Evolutionary conservation across 2,888 invertebrate species (phyloP), one percentile per base, ranked within the genome.

Genomic region (Homarus gammarus): DNA sequence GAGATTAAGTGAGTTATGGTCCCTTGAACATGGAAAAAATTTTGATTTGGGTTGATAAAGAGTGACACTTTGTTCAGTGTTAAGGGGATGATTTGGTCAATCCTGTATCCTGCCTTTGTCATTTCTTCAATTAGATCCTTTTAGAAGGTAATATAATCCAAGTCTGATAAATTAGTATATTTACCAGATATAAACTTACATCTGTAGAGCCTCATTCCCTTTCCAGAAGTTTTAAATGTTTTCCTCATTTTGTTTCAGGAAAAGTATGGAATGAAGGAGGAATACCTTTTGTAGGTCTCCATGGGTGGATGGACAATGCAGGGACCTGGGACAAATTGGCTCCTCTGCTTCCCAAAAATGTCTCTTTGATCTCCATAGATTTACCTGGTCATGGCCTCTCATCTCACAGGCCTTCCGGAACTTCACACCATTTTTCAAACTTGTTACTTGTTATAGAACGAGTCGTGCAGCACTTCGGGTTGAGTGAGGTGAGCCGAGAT

Each of bases 281-380:
- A 0, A 33, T 31, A 5, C 93, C 93, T 36, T 84, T 93, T 22
- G 91, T 93, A 61, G 93, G 92, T 27, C 91, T 93, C 2, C 93
- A 93, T 92, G 93, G 93, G 27, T 93, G 93, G 93, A 93, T 93
- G 92, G 93, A 93, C 87, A 93, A 93, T 92, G 93, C 93, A 72
- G 93, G 93, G n/a, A 92, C 93, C 8, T 93, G 93, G 92, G 93
- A 93, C 87, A 82, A 86, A 15, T 81, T 93, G 15, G 92, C 92
- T n/a, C 93, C 93, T 22, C 82, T 93, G 5, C 90, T 93, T 31
- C 89, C 90, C 22, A 68, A 88, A 22, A 81, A 93, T 82, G 70
- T 92, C 5, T 92, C 92, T 51, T 81, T 93, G 5, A 92, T 93
- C 33, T 93, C 93, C 8, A 84, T 93, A 44, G 93, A 93, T 91